phyloP scores from a whole-genome alignment of 2,797 vertebrate species.

The Pelodytes ibericus region DNA sequence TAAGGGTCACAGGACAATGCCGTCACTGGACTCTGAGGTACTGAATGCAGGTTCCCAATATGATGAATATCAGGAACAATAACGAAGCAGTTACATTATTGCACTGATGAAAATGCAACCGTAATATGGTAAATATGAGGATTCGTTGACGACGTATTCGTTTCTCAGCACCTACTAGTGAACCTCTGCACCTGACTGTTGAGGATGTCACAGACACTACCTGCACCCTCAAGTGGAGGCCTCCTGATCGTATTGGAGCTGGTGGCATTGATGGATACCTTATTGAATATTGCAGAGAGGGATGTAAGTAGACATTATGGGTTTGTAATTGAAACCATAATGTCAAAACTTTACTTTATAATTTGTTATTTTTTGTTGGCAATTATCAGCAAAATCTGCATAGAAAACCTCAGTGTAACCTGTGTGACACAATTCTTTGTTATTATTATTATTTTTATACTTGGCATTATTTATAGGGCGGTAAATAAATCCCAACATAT shows the following conservation, averaged over 20 bases:
- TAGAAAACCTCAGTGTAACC: too few species aligned
- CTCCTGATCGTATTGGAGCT: conserved; percentile 82
- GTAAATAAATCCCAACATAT: too few species aligned
- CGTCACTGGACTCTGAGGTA: too few species aligned
- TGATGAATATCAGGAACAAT: background rate
- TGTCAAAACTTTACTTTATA: too few species aligned
- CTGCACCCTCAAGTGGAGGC: conserved; percentile 86
- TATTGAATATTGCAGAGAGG: conserved; percentile 87
- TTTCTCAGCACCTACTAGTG: conserved; percentile 79
- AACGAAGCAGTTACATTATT: background rate
- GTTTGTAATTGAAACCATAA: too few species aligned
- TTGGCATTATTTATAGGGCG: too few species aligned
- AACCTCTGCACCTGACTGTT: conserved; percentile 79
- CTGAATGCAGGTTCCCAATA: too few species aligned
- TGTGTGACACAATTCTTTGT: too few species aligned
- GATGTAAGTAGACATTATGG: conserved; percentile 77
- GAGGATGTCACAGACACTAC: conserved; percentile 87
- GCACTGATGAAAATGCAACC: background rate
- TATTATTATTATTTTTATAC: too few species aligned
- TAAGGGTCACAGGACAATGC: too few species aligned
- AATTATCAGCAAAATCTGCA: too few species aligned
- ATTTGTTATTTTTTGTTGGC: too few species aligned
- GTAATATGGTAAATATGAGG: background rate
- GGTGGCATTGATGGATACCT: conserved; percentile 89
- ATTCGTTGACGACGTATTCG: conserved; percentile 5